These are phyloP conservation scores for Pelochelys cantorii DNA, from an alignment of 2,797 vertebrate genomes.

Conservation along the genomic window DNA sequence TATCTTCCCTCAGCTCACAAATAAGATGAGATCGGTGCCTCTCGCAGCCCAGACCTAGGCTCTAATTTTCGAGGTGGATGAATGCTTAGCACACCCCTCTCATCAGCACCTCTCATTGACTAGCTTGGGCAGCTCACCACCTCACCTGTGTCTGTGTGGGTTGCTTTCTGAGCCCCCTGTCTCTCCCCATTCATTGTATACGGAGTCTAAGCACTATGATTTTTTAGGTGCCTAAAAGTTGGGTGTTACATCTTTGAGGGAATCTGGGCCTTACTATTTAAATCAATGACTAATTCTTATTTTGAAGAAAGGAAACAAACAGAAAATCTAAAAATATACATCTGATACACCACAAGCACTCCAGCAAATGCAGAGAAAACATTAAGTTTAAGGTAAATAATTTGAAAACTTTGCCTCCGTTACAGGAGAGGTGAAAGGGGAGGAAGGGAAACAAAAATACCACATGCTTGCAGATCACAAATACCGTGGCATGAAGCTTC, in stretches of 20 bases:
- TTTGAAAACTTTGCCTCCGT: background rate
- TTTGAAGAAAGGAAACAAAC: background rate
- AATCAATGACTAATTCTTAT: accelerated
- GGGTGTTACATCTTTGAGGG: too few species aligned
- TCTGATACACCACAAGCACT: background rate
- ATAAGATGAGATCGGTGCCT: background rate
- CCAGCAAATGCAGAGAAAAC: background rate
- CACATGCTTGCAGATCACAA: background rate
- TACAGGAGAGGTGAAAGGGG: background rate
- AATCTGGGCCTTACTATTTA: background rate
- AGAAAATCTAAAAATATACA: background rate
- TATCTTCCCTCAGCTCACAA: background rate
- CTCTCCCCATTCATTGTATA: background rate
- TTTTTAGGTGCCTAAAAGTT: background rate
- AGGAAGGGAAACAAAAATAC: background rate
- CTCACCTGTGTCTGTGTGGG: background rate
- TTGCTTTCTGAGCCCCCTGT: background rate
- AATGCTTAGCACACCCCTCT: background rate
- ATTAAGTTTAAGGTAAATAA: background rate
- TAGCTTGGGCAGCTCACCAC: background rate
- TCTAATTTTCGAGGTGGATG: background rate
- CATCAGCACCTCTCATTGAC: background rate
- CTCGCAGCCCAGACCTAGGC: background rate
- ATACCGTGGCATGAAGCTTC: accelerated
- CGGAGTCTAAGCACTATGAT: background rate